Base-by-base conservation (phyloP, 1,140 invertebrate genomes). In the Formica exsecta region DNA sequence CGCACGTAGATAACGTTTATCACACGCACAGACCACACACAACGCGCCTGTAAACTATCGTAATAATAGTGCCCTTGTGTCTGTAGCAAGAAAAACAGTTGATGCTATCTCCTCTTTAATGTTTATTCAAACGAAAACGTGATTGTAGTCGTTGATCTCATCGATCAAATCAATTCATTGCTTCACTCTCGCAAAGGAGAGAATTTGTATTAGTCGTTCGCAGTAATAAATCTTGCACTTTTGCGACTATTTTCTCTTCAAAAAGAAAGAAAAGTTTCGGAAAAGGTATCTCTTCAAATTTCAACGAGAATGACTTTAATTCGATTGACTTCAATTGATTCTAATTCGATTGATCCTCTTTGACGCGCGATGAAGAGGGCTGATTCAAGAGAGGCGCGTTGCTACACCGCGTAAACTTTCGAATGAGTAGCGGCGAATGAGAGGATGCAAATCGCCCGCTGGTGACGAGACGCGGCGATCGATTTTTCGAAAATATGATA, bases 1-100 rank as follows among this genome's bases (percentile, higher is more conserved):
- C n/a, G 22, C 29, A 36, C 32, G 16, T 13, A 5, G 25, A 89
- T 75, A 88, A 85, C n/a, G 13, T 85, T 85, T 89, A 88, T 89
- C 87, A 85, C 65, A n/a, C 73, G 57, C 87, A 85, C 73, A 62
- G 2, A 76, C 48, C 71, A 85, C 80, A 70, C 83, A 22, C 65
- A 62, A 86, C 73, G 64, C 76, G 62, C 48, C 44, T 83, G 83
- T 73, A 61, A 75, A 80, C 74, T 57, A 59, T 86, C 81, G 62
- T 51, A 89, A 89, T 89, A 89, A 76, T 38, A 68, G 64, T 57
- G 51, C 19, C 83, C 38, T 86, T 86, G 70, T 68, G 75, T 22
- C 57, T 19, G 71, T 29, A 25, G 16, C 44, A 41, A 51, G 29
- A 29, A 9, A 32, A 29, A 38, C 75, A 11, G 2, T 44, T 25